Conservation (phyloP, 2,113 vertebrate genomes). For the Megaceryle maxima region DNA sequence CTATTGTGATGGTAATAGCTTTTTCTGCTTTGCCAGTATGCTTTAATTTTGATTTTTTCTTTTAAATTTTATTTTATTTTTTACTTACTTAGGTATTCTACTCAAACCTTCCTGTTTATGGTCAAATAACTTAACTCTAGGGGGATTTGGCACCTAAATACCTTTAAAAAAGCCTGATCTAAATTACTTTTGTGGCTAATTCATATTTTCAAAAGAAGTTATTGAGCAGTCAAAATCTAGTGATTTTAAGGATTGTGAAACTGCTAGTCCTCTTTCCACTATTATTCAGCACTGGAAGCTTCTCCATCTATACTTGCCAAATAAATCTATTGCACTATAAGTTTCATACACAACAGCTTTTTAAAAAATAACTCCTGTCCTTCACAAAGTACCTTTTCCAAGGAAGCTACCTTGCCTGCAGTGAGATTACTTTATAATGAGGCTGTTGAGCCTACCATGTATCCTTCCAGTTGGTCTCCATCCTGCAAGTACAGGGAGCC, state of each 20-base stretch:
- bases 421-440: not conserved
- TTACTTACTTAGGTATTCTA: not conserved
- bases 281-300: not conserved
- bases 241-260: not conserved
- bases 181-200: not conserved
- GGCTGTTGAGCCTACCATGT: not conserved
- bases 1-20: not conserved
- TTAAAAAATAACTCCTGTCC: not conserved
- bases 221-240: not conserved
- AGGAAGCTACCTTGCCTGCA: not conserved
- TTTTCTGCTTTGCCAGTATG: not conserved
- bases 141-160: not conserved
- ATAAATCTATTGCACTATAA: not conserved
- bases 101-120: not conserved
- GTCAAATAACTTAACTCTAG: not conserved
- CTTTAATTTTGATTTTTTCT: not conserved
- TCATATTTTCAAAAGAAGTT: not conserved
- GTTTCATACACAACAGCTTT: not conserved
- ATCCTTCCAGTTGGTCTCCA: not conserved
- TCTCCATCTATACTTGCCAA: not conserved
- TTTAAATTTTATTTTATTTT: not conserved
- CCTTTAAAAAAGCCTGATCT: not conserved
- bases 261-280: not conserved
- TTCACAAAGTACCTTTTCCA: not conserved
- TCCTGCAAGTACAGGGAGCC: not conserved